Evolutionary conservation across 2,888 invertebrate genomes (phyloP), one percentile per base, ranked within the genome.

Genomic region (Orgyia antiqua): DNA sequence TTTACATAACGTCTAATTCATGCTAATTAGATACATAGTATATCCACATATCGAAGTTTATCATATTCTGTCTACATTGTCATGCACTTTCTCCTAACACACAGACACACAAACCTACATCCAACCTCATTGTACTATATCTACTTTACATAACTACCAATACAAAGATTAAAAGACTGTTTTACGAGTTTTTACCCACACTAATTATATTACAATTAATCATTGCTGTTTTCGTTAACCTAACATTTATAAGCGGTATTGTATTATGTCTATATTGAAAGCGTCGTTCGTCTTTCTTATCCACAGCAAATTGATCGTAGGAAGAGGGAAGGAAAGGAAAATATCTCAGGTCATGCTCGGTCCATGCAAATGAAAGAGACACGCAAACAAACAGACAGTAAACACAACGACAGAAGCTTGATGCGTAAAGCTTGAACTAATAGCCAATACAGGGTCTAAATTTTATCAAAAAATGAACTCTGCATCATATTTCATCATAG

Each of bases 351-450:
- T 60, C 86, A 86, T 86, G 84, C 86, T 73, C 60, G 74, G 68
- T 70, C 43, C 84, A 86, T 86, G 86, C 86, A 84, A 86, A 86
- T 83, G 70, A 86, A 79, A 78, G 58, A 73, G 64, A 79, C 74
- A 76, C 77, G 80, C 83, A 84, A 84, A 84, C 76, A 74, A 84
- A 78, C 72, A 62, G 57, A 71, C 65, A 76, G 67, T 59, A 57
- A 77, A 82, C 73, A 80, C 73, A 82, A 82, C 71, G 61, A 80
- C 76, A 69, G 68, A 82, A 84, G 83, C 82, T 64, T 59, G 73
- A 72, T 72, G 76, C 80, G 72, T 62, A 61, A 76, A 79, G 75
- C 77, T 68, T 63, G 66, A 55, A 68, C 70, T 74, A 74, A 52
- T 68, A 67, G 72, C 76, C 70, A 76, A 70, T 71, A 60, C 62